A percentile compares a stretch with the other conserved stretches of the same genome.
Evolutionary conservation across 2,888 invertebrate genomes (phyloP).

Genomic region (Xestia ashworthii): DNA sequence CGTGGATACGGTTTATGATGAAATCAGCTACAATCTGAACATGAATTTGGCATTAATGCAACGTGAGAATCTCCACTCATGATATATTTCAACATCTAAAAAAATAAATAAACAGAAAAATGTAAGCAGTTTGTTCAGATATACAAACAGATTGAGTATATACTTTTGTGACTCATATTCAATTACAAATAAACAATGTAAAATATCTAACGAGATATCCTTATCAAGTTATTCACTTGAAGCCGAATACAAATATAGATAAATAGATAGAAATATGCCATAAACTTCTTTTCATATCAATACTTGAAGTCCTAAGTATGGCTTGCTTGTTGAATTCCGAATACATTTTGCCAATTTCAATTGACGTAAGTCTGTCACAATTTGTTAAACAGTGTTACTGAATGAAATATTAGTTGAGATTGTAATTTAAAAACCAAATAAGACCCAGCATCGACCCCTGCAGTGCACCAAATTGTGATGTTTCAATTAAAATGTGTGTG

Average conservation of each 20-base stretch:
- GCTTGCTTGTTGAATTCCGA: background rate
- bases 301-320: background rate
- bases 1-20: background rate
- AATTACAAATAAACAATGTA: background rate
- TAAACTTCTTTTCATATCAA: background rate
- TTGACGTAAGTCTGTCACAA: background rate
- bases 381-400: background rate
- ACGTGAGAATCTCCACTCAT: constrained; percentile 17
- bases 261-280: background rate
- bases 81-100: background rate
- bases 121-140: background rate
- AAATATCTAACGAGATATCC: background rate
- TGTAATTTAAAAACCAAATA: constrained; percentile 40
- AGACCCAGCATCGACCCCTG: constrained; percentile 69
- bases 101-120: background rate
- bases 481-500: constrained; percentile 55
- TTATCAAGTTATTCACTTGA: background rate
- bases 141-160: background rate
- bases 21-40: background rate
- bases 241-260: background rate
- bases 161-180: background rate
- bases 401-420: constrained; percentile 14
- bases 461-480: constrained; percentile 58
- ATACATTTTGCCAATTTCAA: background rate
- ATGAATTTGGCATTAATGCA: background rate